A percentile compares a stretch with the other conserved stretches of the same genome.
These are phyloP conservation scores for Onychomys arenicola DNA, from an alignment of 2,797 vertebrate genomes.

Conservation along the genomic window DNA sequence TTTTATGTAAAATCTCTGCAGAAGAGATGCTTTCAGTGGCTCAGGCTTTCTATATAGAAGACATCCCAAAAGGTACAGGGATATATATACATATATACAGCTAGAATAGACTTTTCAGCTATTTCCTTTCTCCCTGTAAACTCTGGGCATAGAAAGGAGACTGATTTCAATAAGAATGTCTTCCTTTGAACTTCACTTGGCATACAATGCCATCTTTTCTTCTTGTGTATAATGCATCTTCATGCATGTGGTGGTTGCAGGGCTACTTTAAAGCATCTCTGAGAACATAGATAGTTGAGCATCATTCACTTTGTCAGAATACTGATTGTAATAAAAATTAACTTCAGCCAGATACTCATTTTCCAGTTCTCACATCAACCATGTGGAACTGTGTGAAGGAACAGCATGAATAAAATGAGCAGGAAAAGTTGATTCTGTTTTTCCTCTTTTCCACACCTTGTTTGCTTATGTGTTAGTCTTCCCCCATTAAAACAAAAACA, in stretches of 20 bases:
- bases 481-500: neutral
- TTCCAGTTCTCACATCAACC: neutral
- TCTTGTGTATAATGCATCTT: slow-evolving; percentile 29
- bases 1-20: neutral
- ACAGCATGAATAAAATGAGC: neutral
- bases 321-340: slow-evolving; percentile 63
- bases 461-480: neutral
- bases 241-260: slow-evolving; percentile 1
- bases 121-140: slow-evolving; percentile 55
- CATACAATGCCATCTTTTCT: slow-evolving; percentile 40
- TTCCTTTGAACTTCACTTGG: slow-evolving; percentile 55
- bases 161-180: slow-evolving; percentile 32
- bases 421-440: neutral
- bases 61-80: slow-evolving; percentile 6
- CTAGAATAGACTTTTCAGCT: slow-evolving; percentile 23
- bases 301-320: slow-evolving; percentile 68
- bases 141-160: neutral
- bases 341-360: slow-evolving; percentile 58
- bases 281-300: slow-evolving; percentile 4
- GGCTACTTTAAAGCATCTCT: slow-evolving; percentile 67
- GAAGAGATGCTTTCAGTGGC: neutral
- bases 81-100: slow-evolving; percentile 35
- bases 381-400: neutral
- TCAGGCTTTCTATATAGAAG: neutral
- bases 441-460: neutral